Conservation (phyloP, 2,888 invertebrate genomes). For the Lymantria dispar region DNA sequence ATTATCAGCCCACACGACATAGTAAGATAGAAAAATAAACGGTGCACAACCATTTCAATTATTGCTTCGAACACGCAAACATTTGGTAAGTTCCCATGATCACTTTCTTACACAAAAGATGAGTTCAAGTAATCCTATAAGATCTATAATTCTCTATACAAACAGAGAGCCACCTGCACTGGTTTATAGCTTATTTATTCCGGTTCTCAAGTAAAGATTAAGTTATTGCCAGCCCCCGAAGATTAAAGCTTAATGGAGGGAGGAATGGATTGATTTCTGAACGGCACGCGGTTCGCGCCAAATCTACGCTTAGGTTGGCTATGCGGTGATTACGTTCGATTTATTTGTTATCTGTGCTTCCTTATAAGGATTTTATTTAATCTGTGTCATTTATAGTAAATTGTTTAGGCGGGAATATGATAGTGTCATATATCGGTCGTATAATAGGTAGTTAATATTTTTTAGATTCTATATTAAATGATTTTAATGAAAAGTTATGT, state of each 20-base stretch:
- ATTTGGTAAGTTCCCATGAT: slow-evolving; percentile 71
- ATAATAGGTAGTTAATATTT: no score
- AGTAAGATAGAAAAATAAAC: slow-evolving; percentile 54
- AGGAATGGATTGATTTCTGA: slow-evolving; percentile 78
- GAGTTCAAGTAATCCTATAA: slow-evolving; percentile 42
- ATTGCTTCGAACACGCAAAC: slow-evolving; percentile 68
- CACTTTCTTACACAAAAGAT: slow-evolving; percentile 37
- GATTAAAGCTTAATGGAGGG: slow-evolving; percentile 79
- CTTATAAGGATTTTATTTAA: slow-evolving; percentile 21
- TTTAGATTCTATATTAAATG: no score
- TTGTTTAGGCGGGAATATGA: slow-evolving; percentile 7
- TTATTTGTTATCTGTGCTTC: slow-evolving; percentile 32
- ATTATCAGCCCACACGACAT: slow-evolving; percentile 58
- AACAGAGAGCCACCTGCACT: slow-evolving; percentile 72
- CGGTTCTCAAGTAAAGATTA: slow-evolving; percentile 76
- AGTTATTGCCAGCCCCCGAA: slow-evolving; percentile 78
- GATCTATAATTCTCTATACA: slow-evolving; percentile 56
- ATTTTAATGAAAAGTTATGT: no score
- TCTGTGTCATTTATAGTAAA: slow-evolving; percentile 20
- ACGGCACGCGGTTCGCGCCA: slow-evolving; percentile 61
- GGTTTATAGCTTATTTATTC: slow-evolving; percentile 80
- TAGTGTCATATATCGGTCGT: no score
- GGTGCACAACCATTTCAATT: slow-evolving; percentile 62
- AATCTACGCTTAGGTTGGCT: slow-evolving; percentile 47
- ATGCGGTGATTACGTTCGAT: slow-evolving; percentile 37